phyloP scores from a whole-genome alignment of 2,113 vertebrate species.

The Lagenorhynchus albirostris region DNA sequence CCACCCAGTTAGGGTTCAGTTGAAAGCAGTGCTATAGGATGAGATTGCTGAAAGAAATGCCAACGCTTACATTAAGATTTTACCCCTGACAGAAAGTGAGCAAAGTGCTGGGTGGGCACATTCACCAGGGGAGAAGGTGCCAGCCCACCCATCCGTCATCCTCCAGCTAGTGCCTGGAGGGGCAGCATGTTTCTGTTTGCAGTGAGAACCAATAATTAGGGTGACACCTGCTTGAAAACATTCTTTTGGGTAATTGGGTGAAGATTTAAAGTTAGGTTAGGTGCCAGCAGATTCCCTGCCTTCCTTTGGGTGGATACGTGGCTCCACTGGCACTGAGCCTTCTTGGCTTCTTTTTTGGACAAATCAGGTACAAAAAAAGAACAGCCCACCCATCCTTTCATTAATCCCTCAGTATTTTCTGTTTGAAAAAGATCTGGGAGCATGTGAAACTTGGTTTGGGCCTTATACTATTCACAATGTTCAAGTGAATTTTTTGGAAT shows the following conservation, averaged over 20 bases:
- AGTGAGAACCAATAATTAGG: not conserved
- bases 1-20: not conserved
- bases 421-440: not conserved
- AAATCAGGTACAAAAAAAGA: not conserved
- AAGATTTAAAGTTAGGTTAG: not conserved
- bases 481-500: not conserved
- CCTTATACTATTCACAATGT: not conserved
- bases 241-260: conserved; percentile 5
- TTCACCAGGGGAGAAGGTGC: not conserved
- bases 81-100: conserved; percentile 7
- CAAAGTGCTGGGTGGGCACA: conserved; percentile 26
- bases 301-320: not conserved
- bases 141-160: not conserved
- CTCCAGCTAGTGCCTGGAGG: not conserved
- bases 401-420: not conserved
- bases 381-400: not conserved
- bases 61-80: conserved; percentile 37
- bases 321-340: not conserved
- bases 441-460: not conserved
- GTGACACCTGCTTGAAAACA: not conserved
- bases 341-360: not conserved
- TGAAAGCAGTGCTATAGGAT: not conserved
- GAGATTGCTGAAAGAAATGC: not conserved
- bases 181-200: not conserved
- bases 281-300: not conserved